Evolutionary conservation across 2,797 vertebrate genomes (phyloP).

Genomic region (Loriculus beryllinus): DNA sequence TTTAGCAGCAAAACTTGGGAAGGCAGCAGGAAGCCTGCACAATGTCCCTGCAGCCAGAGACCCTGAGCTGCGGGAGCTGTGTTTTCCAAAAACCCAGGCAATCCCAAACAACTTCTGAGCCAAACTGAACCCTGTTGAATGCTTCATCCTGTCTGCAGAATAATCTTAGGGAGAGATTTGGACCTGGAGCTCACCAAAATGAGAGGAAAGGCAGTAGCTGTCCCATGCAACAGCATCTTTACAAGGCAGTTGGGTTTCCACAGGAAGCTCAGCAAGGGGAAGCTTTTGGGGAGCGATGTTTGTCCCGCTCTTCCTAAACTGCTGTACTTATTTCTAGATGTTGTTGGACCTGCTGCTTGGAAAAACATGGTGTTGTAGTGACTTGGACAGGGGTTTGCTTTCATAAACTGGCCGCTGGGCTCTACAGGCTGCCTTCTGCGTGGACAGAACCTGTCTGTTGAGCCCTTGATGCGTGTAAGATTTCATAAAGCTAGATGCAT

Average conservation of each 20-base stretch:
- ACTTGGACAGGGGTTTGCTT: background rate
- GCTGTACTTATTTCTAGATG: background rate
- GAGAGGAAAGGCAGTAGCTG: background rate
- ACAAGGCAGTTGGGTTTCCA: background rate
- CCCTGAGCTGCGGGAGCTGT: background rate
- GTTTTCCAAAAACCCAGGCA: background rate
- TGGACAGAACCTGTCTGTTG: background rate
- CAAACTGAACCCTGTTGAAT: background rate
- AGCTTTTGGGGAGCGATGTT: background rate
- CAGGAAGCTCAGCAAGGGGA: background rate
- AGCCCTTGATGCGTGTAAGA: background rate
- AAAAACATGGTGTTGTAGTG: background rate
- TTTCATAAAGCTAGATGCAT: background rate
- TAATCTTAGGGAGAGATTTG: background rate
- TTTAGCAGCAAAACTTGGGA: background rate
- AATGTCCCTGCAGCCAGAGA: background rate
- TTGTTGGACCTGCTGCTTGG: background rate
- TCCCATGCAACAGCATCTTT: background rate
- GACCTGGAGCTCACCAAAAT: background rate
- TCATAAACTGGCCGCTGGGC: background rate
- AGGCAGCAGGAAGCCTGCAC: slow-evolving; percentile 25
- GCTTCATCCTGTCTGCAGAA: background rate
- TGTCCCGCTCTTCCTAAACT: background rate
- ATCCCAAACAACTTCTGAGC: background rate
- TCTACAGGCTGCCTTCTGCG: background rate